Conservation (phyloP, 2,113 vertebrate genomes). For the Lipophrys pholis region DNA sequence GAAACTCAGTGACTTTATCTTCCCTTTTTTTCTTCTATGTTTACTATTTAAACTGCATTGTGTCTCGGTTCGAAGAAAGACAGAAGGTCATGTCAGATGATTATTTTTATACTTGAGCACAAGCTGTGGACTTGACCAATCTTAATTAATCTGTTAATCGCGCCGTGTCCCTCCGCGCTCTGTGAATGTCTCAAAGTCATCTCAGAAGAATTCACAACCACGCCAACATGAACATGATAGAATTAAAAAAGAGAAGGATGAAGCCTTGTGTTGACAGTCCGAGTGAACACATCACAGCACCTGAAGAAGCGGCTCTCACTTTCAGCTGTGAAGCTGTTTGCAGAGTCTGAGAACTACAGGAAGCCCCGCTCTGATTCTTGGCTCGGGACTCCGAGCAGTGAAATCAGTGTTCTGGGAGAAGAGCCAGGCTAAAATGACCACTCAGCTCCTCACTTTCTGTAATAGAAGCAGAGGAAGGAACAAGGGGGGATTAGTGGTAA, state of each 20-base stretch:
- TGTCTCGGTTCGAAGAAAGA: too few relatives aligned
- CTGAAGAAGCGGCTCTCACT: background rate
- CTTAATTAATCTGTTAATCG: too few relatives aligned
- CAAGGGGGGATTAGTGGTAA: slow-evolving; percentile 35
- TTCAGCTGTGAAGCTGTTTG: background rate
- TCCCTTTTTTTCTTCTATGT: too few relatives aligned
- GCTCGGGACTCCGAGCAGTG: slow-evolving; percentile 6
- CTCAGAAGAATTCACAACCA: background rate
- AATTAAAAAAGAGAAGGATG: background rate
- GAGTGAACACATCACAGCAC: background rate
- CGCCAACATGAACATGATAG: background rate
- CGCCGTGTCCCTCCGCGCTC: too few relatives aligned
- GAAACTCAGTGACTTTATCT: too few relatives aligned
- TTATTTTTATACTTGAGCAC: too few relatives aligned
- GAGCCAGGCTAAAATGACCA: slow-evolving; percentile 25
- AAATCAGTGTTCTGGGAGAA: slow-evolving; percentile 28
- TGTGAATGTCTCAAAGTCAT: background rate
- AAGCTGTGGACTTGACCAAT: too few relatives aligned
- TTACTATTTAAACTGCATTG: too few relatives aligned
- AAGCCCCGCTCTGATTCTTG: slow-evolving; percentile 26
- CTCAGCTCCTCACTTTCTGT: slow-evolving; percentile 26
- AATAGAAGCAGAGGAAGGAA: slow-evolving; percentile 6
- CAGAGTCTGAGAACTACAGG: slow-evolving; percentile 1
- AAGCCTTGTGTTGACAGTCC: background rate
- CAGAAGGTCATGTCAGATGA: too few relatives aligned